Evolutionary conservation across 1,140 invertebrate genomes (phyloP).

Genomic region (Polypedilum pembai): DNA sequence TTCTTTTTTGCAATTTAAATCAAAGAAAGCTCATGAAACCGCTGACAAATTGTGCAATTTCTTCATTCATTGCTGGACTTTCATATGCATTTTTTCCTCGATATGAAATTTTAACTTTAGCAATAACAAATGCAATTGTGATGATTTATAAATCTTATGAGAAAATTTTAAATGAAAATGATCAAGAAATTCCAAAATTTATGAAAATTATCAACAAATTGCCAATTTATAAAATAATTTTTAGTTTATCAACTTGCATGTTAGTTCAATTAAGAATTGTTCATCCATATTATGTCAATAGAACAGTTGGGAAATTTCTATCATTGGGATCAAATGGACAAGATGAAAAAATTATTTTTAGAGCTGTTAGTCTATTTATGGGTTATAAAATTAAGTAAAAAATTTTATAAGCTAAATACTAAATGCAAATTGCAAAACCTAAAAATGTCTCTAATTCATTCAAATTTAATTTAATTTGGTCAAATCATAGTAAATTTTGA

Average conservation of each 20-base stretch:
- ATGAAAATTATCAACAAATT: neutral
- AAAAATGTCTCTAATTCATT: too few species aligned
- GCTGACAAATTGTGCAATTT: neutral
- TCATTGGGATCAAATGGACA: neutral
- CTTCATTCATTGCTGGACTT: neutral
- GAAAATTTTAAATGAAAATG: neutral
- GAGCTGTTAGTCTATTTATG: neutral
- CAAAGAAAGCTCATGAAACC: neutral
- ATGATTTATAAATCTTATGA: neutral
- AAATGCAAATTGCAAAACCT: too few species aligned
- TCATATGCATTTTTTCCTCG: neutral
- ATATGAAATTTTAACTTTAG: neutral
- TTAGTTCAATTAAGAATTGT: neutral
- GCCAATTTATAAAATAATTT: neutral
- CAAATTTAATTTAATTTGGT: too few species aligned
- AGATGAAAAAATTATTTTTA: neutral
- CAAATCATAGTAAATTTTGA: too few species aligned
- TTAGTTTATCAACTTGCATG: neutral
- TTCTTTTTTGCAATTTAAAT: neutral
- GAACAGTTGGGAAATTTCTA: neutral
- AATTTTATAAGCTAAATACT: neutral
- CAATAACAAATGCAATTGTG: slow-evolving; percentile 22
- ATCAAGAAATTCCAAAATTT: neutral
- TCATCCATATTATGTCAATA: neutral
- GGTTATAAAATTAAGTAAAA: neutral